Evolutionary conservation across 35 echinoderm and acorn worm species (phyloP), one percentile per base, ranked within the genome.

Genomic region (Acanthaster planci): DNA sequence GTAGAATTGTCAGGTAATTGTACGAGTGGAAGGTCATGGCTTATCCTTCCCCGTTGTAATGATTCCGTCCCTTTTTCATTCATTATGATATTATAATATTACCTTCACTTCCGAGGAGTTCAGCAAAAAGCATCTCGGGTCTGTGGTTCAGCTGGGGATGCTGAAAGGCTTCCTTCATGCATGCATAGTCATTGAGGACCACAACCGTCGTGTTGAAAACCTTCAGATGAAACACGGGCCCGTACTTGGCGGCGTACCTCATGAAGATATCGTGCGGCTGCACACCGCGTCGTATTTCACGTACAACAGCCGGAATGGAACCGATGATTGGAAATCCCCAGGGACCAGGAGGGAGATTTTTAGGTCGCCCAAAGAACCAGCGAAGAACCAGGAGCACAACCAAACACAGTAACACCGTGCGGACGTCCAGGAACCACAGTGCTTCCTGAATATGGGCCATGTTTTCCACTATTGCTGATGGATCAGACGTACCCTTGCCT

Each of bases 91-190:
- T n/a, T n/a, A n/a, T n/a, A n/a, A n/a, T n/a, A 51, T 54, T 50
- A 30, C 39, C 52, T 52, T 81, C 52, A 30, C 51, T 51, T 81
- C n/a, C 51, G 37, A 18, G 14, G 23, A 52, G 23, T 21, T 52
- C 79, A 23, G 7, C 10, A 14, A 52, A 15, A 14, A 52, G 21
- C 6, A 47, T 30, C 2, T 27, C 52, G 15, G 79, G 79, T 50
- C 79, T 81, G 39, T 81, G 38, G 35, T 52, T 39, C 40, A 81
- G 39, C 40, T 81, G 23, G 5, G 29, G 27, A 37, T 39, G 27
- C 5, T 81, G 37, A 30, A 52, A 81, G n/a, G 79, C 79, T 35
- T 81, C 79, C 39, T 81, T 81, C 14, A 81, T 27, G 40, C 38
- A 27, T 7, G 21, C 7, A 21, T 81, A 81, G 40, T 81, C 52